These are phyloP conservation scores for Neolamprologus multifasciatus DNA, from an alignment of 2,797 vertebrate species.

Conservation along the genomic window DNA sequence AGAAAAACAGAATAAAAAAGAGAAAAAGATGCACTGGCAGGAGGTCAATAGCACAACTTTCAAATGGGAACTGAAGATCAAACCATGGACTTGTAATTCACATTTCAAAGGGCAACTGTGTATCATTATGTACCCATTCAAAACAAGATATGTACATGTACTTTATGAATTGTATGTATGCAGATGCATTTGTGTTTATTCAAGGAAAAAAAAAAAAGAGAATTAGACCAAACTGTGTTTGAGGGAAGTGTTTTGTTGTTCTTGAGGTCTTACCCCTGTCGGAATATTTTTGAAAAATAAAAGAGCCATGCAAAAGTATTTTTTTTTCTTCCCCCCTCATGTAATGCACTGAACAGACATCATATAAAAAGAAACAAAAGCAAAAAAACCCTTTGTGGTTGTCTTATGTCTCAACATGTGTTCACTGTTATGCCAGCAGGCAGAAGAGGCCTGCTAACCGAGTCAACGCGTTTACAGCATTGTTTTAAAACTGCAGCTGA, in stretches of 20 bases:
- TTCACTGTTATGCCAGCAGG: not conserved
- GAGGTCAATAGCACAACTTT: constrained; percentile 64
- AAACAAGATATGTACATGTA: constrained; percentile 65
- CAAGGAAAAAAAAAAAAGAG: constrained; percentile 53
- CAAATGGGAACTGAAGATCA: constrained; percentile 51
- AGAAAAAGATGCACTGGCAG: constrained; percentile 40
- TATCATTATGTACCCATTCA: constrained; percentile 66
- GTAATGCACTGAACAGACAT: not conserved
- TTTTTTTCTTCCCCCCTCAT: not conserved
- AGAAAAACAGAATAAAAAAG: not conserved
- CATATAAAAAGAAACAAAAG: not conserved
- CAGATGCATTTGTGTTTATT: constrained; percentile 70
- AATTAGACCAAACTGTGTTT: constrained; percentile 58
- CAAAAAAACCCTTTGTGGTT: not conserved
- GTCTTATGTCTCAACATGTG: not conserved
- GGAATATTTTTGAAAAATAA: constrained; percentile 73
- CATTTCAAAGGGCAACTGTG: constrained; percentile 65
- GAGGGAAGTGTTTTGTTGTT: constrained; percentile 65
- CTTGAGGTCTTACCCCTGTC: constrained; percentile 48
- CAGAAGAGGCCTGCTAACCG: not conserved
- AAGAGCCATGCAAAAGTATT: constrained; percentile 51
- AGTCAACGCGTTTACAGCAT: not conserved
- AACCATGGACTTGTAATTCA: constrained; percentile 56
- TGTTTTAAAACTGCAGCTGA: not conserved
- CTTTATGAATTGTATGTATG: constrained; percentile 70